Percentiles rank a stretch among this genome's conserved stretches.
These are phyloP conservation scores for Vidua chalybeata DNA, from an alignment of 2,113 vertebrate genomes.

Conservation along the genomic window DNA sequence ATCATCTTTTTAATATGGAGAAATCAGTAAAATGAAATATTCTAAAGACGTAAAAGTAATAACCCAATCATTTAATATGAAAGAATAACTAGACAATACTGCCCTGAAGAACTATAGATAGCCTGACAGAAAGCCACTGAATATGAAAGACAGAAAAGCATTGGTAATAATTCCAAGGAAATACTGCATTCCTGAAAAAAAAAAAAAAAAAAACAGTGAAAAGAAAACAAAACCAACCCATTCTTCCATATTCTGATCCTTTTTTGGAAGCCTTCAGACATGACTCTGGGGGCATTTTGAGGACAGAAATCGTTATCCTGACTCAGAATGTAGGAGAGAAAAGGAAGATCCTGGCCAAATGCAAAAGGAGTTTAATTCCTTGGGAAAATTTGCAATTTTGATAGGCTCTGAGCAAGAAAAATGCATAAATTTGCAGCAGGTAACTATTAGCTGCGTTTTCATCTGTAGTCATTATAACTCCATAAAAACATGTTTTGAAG, in stretches of 20 bases:
- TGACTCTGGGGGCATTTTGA: accelerated
- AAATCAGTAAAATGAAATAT: constrained; percentile 57
- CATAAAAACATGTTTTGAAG: neutral
- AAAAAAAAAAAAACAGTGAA: neutral
- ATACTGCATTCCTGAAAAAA: neutral
- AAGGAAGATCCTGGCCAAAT: neutral
- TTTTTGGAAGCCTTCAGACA: neutral
- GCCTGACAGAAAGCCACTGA: neutral
- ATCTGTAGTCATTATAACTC: neutral
- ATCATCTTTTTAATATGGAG: constrained; percentile 52
- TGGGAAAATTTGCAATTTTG: neutral
- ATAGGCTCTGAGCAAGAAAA: neutral
- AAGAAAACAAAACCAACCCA: neutral
- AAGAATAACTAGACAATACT: constrained; percentile 56
- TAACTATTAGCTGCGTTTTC: neutral
- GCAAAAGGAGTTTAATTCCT: neutral
- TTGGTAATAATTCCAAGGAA: neutral
- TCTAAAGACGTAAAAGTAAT: constrained; percentile 54
- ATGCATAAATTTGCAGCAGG: neutral
- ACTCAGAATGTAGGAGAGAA: neutral
- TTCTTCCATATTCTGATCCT: accelerated
- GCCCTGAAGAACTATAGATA: constrained; percentile 10
- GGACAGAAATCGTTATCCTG: neutral
- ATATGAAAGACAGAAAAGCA: neutral
- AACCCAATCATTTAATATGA: constrained; percentile 60